These are phyloP conservation scores for Nematostella vectensis DNA, from an alignment of 92 coral and sea anemone species.

Conservation along the genomic window DNA sequence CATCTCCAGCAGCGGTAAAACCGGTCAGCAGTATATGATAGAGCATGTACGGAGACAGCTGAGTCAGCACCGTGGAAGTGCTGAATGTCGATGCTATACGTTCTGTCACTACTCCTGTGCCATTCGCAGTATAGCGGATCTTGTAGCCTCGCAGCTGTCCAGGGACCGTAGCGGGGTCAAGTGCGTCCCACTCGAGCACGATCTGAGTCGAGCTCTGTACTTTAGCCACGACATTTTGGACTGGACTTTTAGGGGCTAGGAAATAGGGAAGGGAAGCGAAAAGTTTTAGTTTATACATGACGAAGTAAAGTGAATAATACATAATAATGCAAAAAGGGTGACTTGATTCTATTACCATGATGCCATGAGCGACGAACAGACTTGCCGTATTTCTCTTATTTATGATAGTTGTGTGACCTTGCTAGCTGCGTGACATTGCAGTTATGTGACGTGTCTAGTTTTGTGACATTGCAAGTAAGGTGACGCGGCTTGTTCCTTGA, in stretches of 20 bases:
- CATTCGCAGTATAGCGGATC: background rate
- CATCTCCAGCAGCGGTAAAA: background rate
- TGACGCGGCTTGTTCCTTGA: no score
- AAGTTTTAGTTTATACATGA: no score
- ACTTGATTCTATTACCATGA: no score
- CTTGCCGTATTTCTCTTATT: no score
- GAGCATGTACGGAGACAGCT: background rate
- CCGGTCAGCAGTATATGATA: background rate
- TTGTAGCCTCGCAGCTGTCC: constrained; percentile 5
- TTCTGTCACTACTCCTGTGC: background rate
- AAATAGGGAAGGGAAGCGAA: no score
- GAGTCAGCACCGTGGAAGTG: background rate
- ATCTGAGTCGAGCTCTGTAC: background rate
- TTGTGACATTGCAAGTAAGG: no score
- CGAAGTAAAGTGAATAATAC: no score
- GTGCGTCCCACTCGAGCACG: constrained; percentile 5
- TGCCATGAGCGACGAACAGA: no score
- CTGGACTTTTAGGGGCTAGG: background rate
- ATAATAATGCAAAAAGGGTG: no score
- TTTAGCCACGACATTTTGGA: background rate
- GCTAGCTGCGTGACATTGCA: no score
- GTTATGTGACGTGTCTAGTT: no score
- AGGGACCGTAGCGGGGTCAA: background rate
- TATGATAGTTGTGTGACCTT: no score
- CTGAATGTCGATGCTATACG: background rate